phyloP scores from a whole-genome alignment of 2,888 invertebrate genomes.

The Crossocerus cetratus region DNA sequence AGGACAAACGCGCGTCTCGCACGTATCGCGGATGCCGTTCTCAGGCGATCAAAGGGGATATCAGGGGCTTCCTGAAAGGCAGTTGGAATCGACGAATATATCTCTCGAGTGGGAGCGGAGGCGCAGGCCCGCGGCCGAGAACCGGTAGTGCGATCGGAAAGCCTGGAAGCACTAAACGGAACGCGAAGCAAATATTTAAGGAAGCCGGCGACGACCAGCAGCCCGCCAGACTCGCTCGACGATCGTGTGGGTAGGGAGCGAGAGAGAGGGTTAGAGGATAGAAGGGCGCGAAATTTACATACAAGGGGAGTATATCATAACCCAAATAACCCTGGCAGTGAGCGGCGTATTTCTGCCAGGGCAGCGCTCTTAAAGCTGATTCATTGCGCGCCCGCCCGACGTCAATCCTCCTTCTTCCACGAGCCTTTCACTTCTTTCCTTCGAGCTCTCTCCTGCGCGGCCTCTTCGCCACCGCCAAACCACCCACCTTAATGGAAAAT shows the following conservation, averaged over 20 bases:
- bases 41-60: neutral
- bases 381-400: conserved; percentile 63
- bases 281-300: conserved; percentile 65
- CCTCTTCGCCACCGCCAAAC: conserved; percentile 33
- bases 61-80: neutral
- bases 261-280: conserved; percentile 10
- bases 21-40: neutral
- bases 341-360: conserved; percentile 63
- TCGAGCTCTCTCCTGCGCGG: conserved; percentile 5
- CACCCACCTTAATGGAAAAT: conserved; percentile 66
- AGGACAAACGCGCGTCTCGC: neutral
- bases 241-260: conserved; percentile 23
- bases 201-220: neutral
- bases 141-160: neutral
- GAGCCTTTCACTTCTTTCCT: conserved; percentile 14
- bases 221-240: conserved; percentile 11
- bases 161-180: neutral
- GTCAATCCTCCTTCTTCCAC: conserved; percentile 41
- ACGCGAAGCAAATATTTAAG: conserved; percentile 5
- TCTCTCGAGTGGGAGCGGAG: neutral
- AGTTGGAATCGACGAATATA: conserved; percentile 2
- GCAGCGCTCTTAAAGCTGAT: conserved; percentile 72
- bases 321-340: conserved; percentile 65
- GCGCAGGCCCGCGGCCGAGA: neutral
- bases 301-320: conserved; percentile 70